Percentiles rank a stretch among this genome's conserved stretches.
Evolutionary conservation across 2,797 vertebrate species (phyloP).

Genomic region (Gymnoscopelus braueri): DNA sequence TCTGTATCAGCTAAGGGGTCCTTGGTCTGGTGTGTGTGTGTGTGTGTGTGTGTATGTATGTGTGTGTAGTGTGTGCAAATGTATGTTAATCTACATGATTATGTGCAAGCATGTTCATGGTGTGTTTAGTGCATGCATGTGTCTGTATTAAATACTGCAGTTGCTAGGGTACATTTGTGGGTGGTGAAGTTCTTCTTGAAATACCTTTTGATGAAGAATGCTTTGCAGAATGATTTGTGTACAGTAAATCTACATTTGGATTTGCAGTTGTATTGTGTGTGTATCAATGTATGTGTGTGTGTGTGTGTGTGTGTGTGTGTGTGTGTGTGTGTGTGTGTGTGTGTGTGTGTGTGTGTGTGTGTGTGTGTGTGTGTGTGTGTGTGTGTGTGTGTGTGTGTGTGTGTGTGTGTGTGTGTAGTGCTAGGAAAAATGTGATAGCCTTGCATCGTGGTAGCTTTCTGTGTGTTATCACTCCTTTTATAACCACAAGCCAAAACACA

Average conservation of each 20-base stretch:
- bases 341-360: background rate
- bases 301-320: conserved; percentile 15
- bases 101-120: conserved; percentile 12
- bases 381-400: background rate
- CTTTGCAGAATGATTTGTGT: conserved; percentile 61
- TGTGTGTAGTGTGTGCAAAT: conserved; percentile 6
- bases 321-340: conserved; percentile 1
- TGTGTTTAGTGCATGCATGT: conserved; percentile 7
- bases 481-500: too few species aligned
- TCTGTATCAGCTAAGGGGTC: too few species aligned
- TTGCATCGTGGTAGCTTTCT: too few species aligned
- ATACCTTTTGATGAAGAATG: conserved; percentile 81
- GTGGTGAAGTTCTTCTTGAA: conserved; percentile 68
- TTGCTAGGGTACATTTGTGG: conserved; percentile 43
- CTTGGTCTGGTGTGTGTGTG: conserved; percentile 8
- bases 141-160: conserved; percentile 27
- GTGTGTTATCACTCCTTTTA: too few species aligned
- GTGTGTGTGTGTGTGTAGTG: too few species aligned
- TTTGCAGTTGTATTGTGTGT: background rate
- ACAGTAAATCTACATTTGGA: too few species aligned
- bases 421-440: too few species aligned
- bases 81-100: conserved; percentile 2
- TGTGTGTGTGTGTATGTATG: background rate
- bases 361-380: background rate
- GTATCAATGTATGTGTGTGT: conserved; percentile 13